phyloP scores from a whole-genome alignment of 2,797 vertebrate genomes.

The Crocodylus rhombifer region DNA sequence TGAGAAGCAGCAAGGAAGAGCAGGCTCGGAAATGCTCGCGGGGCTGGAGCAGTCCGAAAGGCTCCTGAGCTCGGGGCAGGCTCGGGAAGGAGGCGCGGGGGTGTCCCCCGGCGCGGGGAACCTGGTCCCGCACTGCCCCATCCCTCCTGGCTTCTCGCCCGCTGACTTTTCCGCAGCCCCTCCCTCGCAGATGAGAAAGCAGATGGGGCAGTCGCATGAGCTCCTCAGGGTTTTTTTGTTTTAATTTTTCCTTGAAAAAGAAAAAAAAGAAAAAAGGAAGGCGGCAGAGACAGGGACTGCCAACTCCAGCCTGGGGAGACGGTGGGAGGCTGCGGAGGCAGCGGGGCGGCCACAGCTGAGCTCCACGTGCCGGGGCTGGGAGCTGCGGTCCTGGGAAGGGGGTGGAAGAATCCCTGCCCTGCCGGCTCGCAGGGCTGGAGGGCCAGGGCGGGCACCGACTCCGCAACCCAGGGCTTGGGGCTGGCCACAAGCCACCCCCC shows the following conservation, averaged over 20 bases:
- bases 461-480: no score
- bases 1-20: background rate
- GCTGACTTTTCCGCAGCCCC: constrained; percentile 20
- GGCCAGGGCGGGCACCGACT: no score
- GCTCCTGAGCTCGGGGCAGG: background rate
- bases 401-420: background rate
- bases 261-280: background rate
- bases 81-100: background rate
- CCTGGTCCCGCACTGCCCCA: background rate
- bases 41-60: background rate
- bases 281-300: background rate
- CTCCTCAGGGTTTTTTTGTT: constrained; percentile 14
- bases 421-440: background rate
- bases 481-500: background rate
- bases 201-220: constrained; percentile 28
- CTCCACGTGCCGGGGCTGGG: background rate
- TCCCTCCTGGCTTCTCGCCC: constrained; percentile 23
- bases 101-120: background rate
- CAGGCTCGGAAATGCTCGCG: background rate
- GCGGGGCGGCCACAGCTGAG: background rate
- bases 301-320: background rate
- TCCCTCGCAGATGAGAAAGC: constrained; percentile 55
- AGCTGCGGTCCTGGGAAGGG: background rate
- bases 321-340: background rate
- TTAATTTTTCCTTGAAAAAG: background rate